phyloP scores from a whole-genome alignment of 2,888 invertebrate genomes.

The Xestia ashworthii region DNA sequence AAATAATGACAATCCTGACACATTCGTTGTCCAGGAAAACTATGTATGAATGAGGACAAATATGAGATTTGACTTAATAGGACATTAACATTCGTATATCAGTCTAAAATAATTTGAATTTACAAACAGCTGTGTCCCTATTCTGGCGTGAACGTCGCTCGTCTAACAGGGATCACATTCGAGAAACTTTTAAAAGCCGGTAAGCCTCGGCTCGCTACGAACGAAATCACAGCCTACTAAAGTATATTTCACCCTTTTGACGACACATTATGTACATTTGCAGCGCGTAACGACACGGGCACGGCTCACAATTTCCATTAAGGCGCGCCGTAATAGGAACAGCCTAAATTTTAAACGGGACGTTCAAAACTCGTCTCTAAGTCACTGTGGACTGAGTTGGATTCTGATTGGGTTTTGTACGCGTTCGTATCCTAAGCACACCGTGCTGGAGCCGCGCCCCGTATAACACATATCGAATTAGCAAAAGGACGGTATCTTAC shows the following conservation, averaged over 20 bases:
- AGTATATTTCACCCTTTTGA: conserved; percentile 90
- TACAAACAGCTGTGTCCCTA: conserved; percentile 61
- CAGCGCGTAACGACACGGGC: conserved; percentile 89
- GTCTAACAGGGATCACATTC: conserved; percentile 81
- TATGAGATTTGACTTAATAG: conserved; percentile 35
- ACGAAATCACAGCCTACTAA: conserved; percentile 88
- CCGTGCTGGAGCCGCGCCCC: conserved; percentile 79
- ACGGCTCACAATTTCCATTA: conserved; percentile 90
- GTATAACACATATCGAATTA: conserved; percentile 90
- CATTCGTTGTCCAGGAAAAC: no score
- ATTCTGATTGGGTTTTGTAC: conserved; percentile 56
- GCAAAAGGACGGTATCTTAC: conserved; percentile 89
- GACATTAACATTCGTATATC: conserved; percentile 45
- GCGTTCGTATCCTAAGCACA: conserved; percentile 75
- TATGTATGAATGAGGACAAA: conserved; percentile 6
- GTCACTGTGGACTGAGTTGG: conserved; percentile 58
- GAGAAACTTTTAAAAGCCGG: conserved; percentile 86
- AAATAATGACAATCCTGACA: no score
- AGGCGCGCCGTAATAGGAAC: conserved; percentile 78
- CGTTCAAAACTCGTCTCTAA: conserved; percentile 77
- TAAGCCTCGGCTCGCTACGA: conserved; percentile 80
- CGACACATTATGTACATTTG: conserved; percentile 90
- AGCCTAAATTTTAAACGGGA: conserved; percentile 76
- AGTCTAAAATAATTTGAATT: conserved; percentile 64
- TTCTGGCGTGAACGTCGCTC: conserved; percentile 67